These are phyloP conservation scores for Dromiciops gliroides DNA, from an alignment of 2,113 vertebrate genomes.

Conservation along the genomic window DNA sequence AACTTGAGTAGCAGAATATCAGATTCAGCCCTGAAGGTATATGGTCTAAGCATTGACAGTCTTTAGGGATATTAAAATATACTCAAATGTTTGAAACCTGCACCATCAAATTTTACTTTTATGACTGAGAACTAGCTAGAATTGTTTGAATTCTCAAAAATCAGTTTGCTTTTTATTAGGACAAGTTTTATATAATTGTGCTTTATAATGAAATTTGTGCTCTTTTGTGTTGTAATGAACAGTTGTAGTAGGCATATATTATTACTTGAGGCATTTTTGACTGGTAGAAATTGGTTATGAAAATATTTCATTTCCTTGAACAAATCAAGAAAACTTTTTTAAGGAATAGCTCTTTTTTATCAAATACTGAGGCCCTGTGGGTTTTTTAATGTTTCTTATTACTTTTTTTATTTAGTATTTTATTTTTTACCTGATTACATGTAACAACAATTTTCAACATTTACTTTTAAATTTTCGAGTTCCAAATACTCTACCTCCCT, in stretches of 20 bases:
- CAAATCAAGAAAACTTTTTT: slow-evolving; percentile 8
- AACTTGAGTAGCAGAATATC: background rate
- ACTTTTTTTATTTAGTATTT: too few relatives aligned
- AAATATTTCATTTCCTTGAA: slow-evolving; percentile 45
- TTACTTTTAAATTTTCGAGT: background rate
- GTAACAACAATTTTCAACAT: background rate
- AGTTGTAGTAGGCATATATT: background rate
- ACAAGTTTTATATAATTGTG: slow-evolving; percentile 32
- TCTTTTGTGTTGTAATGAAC: background rate
- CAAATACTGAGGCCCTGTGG: background rate
- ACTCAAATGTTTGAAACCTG: background rate
- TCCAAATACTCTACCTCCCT: background rate
- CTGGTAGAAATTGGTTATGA: slow-evolving; percentile 24
- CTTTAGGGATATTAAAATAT: slow-evolving; percentile 13
- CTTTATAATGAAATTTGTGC: slow-evolving; percentile 52
- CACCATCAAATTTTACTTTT: slow-evolving; percentile 17
- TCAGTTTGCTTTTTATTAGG: slow-evolving; percentile 30
- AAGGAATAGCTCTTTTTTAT: background rate
- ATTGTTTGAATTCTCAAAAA: slow-evolving; percentile 45
- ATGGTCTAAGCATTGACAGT: slow-evolving; percentile 3
- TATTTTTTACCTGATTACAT: background rate
- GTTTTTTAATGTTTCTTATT: background rate
- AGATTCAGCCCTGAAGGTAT: background rate
- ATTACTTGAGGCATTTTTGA: background rate
- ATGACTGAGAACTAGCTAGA: slow-evolving; percentile 19